Conservation (phyloP, 1,140 invertebrate species). For the Drosophila lacteicornis region DNA sequence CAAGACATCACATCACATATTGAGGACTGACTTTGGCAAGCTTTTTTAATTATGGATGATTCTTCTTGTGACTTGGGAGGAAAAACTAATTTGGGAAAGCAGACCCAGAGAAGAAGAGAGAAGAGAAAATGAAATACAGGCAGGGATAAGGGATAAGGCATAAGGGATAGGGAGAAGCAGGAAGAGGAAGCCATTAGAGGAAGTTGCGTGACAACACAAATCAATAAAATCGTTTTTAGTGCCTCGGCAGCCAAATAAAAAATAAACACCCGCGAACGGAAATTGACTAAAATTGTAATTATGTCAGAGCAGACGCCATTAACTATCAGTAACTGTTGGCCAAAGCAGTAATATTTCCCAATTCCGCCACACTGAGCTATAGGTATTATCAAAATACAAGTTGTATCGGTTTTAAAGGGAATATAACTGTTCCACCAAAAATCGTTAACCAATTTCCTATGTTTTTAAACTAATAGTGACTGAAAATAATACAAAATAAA, state of each 20-base stretch:
- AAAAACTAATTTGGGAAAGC: constrained; percentile 34
- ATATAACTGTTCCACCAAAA: no score
- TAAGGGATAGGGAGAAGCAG: background rate
- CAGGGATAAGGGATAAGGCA: background rate
- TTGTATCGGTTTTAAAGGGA: no score
- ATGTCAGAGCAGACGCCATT: constrained; percentile 75
- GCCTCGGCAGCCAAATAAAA: constrained; percentile 49
- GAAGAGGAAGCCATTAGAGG: constrained; percentile 30
- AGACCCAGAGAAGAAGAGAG: background rate
- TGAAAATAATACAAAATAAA: no score
- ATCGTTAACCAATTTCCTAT: no score
- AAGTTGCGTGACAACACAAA: constrained; percentile 80
- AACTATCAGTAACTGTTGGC: constrained; percentile 31
- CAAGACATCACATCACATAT: constrained; percentile 53
- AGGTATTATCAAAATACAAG: background rate
- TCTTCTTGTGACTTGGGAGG: constrained; percentile 21
- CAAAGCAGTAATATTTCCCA: background rate
- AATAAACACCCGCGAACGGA: constrained; percentile 65
- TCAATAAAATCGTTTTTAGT: constrained; percentile 74
- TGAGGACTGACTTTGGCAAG: constrained; percentile 28
- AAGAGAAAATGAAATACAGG: background rate
- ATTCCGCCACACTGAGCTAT: constrained; percentile 5
- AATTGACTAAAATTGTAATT: constrained; percentile 84
- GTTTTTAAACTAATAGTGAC: no score
- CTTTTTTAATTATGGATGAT: constrained; percentile 58